A percentile compares a stretch with the other conserved stretches of the same genome.
phyloP scores from a whole-genome alignment of 2,888 invertebrate species.

The Tinea trinotella region DNA sequence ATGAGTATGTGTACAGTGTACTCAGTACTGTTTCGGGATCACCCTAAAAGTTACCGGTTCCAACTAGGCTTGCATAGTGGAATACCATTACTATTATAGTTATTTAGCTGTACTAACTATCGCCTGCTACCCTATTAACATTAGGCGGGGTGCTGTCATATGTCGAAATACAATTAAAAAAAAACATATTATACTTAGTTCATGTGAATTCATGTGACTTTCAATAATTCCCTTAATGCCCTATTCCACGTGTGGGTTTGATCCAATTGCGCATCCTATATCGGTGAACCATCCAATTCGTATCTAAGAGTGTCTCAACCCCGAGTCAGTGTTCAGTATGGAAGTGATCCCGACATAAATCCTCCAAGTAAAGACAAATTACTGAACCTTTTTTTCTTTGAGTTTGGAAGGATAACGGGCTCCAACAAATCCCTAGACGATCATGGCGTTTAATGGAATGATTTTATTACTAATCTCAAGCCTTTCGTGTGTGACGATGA shows the following conservation, averaged over 20 bases:
- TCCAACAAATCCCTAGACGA: constrained; percentile 42
- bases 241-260: neutral
- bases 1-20: no score
- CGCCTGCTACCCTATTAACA: no score
- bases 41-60: no score
- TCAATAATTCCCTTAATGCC: neutral
- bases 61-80: no score
- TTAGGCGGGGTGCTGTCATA: no score
- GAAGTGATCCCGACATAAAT: constrained; percentile 54
- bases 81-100: no score
- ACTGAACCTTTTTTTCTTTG: constrained; percentile 56
- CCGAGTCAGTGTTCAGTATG: constrained; percentile 29
- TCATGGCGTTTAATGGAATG: constrained; percentile 52
- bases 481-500: neutral
- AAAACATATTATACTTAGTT: no score
- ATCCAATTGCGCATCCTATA: constrained; percentile 8
- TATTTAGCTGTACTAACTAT: no score
- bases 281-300: constrained; percentile 30
- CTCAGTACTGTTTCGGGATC: no score
- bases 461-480: constrained; percentile 37
- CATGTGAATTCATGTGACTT: no score
- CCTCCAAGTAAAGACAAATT: constrained; percentile 62
- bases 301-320: constrained; percentile 27
- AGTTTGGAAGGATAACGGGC: constrained; percentile 49
- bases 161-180: no score